These are phyloP conservation scores for Tursiops truncatus DNA, from an alignment of 2,113 vertebrate species.

Conservation along the genomic window DNA sequence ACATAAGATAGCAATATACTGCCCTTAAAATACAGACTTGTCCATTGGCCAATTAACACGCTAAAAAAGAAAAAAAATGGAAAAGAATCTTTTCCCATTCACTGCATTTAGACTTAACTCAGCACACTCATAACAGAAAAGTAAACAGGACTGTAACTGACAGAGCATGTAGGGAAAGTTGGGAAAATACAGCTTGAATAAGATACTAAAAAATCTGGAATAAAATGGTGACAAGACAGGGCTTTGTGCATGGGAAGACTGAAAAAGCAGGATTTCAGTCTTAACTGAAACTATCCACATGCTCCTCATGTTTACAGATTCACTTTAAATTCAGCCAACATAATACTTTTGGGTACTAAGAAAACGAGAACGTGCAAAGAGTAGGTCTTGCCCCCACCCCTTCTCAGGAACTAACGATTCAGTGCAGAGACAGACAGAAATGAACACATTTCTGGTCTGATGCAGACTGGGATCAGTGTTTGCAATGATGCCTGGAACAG, in stretches of 20 bases:
- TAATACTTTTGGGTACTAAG: not conserved
- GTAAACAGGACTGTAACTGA: not conserved
- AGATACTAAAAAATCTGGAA: not conserved
- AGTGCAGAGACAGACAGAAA: not conserved
- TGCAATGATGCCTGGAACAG: not conserved
- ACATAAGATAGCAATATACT: not conserved
- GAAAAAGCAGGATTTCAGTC: not conserved
- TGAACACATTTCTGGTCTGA: not conserved
- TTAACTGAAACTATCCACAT: not conserved
- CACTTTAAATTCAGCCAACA: not conserved
- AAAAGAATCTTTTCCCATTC: not conserved
- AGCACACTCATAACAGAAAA: not conserved
- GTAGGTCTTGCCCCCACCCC: accelerated
- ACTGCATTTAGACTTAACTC: not conserved
- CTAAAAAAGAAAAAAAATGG: not conserved
- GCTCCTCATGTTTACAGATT: not conserved
- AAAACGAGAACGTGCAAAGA: not conserved
- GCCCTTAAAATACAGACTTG: not conserved
- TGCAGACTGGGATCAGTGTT: not conserved
- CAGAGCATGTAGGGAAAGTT: not conserved
- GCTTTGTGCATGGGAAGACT: not conserved
- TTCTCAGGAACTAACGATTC: not conserved
- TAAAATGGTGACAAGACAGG: not conserved
- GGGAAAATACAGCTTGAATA: not conserved
- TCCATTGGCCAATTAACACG: not conserved